Evolutionary conservation across 2,113 vertebrate genomes (phyloP), one percentile per base, ranked within the genome.

Genomic region (Anas platyrhynchos): DNA sequence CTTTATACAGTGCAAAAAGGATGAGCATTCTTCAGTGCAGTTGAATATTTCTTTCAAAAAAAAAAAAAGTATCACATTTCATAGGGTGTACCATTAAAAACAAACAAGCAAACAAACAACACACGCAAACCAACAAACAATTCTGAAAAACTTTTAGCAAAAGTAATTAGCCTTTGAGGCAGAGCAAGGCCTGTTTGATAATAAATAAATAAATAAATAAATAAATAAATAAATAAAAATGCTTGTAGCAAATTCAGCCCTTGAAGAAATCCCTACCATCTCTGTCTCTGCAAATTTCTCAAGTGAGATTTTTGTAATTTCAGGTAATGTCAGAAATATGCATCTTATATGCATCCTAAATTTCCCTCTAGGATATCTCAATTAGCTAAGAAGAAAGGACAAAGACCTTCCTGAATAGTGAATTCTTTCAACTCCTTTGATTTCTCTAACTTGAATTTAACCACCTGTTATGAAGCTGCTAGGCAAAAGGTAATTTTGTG

Each of bases 381-480:
- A 8, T 76, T 72, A 41, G 21, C 4, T 29, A 41, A 62, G 13
- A 3, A 48, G 29, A 48, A 63, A 59, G 4, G 10, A 16, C 2
- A 48, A 7, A 62, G 4, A 17, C 3, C 1, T 1, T 66, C 13
- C 46, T n/a, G 4, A 61, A 54, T 17, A 80, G 46, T 15, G 1
- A 54, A 76, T 23, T 11, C 5, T 43, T 83, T 36, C 0, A 54
- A 27, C 21, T 80, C 3, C 23, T 68, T 62, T 23, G 41, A n/a
- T 62, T 80, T 72, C 26, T 68, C 13, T 31, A 18, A 11, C 21
- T 75, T 72, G 27, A 79, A 63, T 26, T 43, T 27, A 82, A 34
- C 6, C 3, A 32, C 8, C 7, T 50, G 1, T 22, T 61, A 56
- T 1, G 4, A 7, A 58, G 4, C 13, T 55, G 6, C 29, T 68